Conservation (phyloP, 2,888 invertebrate genomes). For the Eupelmus urozonus region DNA sequence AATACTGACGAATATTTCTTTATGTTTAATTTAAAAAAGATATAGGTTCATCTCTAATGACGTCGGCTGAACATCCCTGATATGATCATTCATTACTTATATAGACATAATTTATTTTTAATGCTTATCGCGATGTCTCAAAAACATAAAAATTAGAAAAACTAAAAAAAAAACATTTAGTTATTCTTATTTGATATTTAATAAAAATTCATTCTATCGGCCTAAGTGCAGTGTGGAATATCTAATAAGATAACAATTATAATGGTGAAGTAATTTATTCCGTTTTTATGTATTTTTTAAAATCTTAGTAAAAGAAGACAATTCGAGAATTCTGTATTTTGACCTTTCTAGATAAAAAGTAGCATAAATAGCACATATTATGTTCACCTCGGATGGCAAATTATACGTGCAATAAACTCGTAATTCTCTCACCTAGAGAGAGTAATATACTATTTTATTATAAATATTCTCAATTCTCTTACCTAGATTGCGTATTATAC, state of each 20-base stretch:
- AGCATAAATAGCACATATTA: no score
- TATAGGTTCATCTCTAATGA: neutral
- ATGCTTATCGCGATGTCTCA: neutral
- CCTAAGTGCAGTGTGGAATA: neutral
- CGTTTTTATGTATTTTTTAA: neutral
- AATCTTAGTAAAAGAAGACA: neutral
- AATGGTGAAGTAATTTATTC: neutral
- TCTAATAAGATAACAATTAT: neutral
- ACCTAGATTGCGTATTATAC: no score
- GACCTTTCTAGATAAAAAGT: no score
- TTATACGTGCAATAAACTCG: no score
- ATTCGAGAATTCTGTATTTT: no score
- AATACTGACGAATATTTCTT: no score
- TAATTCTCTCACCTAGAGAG: no score
- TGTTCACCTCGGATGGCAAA: no score
- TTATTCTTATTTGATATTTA: neutral
- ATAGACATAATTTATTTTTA: neutral
- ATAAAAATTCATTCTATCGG: neutral
- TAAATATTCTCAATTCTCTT: no score
- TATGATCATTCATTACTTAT: neutral
- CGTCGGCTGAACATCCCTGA: neutral
- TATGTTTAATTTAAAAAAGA: no score
- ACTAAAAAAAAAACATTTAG: neutral
- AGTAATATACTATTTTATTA: no score
- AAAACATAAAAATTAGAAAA: no score